Conservation (phyloP, 2,113 vertebrate genomes). For the Tragelaphus imberbis region DNA sequence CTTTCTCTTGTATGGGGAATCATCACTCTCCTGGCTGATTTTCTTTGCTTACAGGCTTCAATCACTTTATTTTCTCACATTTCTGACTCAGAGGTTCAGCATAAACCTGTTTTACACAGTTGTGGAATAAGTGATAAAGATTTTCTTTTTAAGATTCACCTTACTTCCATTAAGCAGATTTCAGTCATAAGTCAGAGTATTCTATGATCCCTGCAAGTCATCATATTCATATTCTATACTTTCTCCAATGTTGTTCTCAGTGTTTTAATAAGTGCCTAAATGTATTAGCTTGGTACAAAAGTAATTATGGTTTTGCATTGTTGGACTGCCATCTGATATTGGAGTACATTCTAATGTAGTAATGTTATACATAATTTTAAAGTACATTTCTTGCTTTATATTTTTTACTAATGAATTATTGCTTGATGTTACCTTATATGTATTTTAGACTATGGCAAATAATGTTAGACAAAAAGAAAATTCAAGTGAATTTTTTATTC, state of each 20-base stretch:
- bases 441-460: neutral
- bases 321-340: neutral
- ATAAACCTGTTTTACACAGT: conserved; percentile 55
- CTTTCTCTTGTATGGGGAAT: neutral
- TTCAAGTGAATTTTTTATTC: neutral
- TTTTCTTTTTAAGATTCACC: conserved; percentile 68
- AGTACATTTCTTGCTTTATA: neutral
- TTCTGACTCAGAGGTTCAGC: conserved; percentile 66
- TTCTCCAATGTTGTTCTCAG: neutral
- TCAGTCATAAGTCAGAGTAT: conserved; percentile 65
- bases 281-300: neutral
- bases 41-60: conserved; percentile 72
- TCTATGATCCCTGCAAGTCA: conserved; percentile 45
- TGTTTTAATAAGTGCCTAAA: neutral
- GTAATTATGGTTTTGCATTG: neutral
- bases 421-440: neutral
- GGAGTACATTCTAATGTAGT: neutral
- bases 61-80: conserved; percentile 74
- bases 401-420: neutral
- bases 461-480: neutral
- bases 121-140: conserved; percentile 67
- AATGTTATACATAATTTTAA: neutral
- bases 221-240: conserved; percentile 35
- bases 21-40: conserved; percentile 52
- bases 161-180: conserved; percentile 52